These are phyloP conservation scores for Volucella bombylans DNA, from an alignment of 2,888 invertebrate species.

Conservation along the genomic window DNA sequence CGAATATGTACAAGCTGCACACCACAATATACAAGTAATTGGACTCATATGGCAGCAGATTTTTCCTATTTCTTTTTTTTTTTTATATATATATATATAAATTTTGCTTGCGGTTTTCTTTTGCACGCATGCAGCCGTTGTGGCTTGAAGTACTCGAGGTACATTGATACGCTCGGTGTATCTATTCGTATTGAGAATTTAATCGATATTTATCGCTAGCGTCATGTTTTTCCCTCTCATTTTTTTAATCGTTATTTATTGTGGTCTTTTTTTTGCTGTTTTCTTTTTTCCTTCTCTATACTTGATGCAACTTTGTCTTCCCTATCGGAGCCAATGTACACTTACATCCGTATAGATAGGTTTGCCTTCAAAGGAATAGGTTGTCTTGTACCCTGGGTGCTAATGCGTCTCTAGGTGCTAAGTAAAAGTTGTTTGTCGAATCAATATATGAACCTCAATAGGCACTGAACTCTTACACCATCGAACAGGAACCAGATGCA, in stretches of 20 bases:
- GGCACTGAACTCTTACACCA: too few relatives aligned
- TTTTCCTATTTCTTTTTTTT: background rate
- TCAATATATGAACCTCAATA: too few relatives aligned
- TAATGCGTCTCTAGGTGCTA: too few relatives aligned
- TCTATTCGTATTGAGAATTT: background rate
- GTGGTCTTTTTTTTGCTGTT: background rate
- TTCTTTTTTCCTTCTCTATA: background rate
- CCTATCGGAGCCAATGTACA: too few relatives aligned
- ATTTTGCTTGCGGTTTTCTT: conserved; percentile 15
- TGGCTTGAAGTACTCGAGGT: background rate
- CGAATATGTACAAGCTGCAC: conserved; percentile 3
- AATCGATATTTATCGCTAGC: conserved; percentile 6
- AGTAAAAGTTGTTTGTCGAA: too few relatives aligned
- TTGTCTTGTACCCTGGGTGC: too few relatives aligned
- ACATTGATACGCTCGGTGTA: background rate
- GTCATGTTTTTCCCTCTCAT: background rate
- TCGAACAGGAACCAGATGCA: too few relatives aligned
- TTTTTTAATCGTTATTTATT: conserved; percentile 10
- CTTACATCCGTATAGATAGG: too few relatives aligned
- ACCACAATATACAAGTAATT: conserved; percentile 1
- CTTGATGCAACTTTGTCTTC: too few relatives aligned
- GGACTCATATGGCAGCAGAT: background rate
- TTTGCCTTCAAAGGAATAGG: too few relatives aligned
- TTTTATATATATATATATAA: background rate
- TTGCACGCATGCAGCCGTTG: conserved; percentile 6